Evolutionary conservation across 2,888 invertebrate species (phyloP).

Genomic region (Asteroscopus sphinx): DNA sequence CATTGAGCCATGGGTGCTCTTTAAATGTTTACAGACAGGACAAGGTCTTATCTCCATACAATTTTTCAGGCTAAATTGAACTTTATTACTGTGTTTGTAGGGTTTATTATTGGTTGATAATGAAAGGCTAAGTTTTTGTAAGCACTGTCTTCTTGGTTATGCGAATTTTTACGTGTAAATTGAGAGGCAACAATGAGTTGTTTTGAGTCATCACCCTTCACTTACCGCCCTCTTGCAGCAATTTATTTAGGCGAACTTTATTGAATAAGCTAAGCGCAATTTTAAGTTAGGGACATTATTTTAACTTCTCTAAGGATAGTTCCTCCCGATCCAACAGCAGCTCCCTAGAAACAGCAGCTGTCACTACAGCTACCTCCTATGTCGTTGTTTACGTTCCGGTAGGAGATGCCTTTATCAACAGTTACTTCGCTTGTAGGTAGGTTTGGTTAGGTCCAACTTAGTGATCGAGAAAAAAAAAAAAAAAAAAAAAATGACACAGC

Average conservation of each 20-base stretch:
- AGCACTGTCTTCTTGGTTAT: slow-evolving; percentile 65
- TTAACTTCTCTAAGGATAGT: no score
- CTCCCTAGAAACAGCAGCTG: no score
- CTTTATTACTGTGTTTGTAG: accelerated
- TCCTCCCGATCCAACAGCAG: no score
- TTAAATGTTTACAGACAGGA: slow-evolving; percentile 71
- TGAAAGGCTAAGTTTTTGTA: slow-evolving; percentile 50
- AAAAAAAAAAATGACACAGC: no score
- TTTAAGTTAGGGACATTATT: slow-evolving; percentile 6
- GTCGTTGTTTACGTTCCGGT: no score
- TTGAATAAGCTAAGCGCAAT: background rate
- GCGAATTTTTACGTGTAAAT: slow-evolving; percentile 76
- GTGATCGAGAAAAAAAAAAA: no score
- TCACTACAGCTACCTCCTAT: no score
- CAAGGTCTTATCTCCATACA: slow-evolving; percentile 57
- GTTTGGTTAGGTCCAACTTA: no score
- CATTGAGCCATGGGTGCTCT: slow-evolving; percentile 84
- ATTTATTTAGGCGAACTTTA: slow-evolving; percentile 18
- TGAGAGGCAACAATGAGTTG: slow-evolving; percentile 67
- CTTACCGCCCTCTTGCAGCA: slow-evolving; percentile 21
- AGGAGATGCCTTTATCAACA: no score
- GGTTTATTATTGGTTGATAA: slow-evolving; percentile 35
- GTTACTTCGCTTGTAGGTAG: no score
- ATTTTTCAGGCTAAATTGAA: slow-evolving; percentile 22
- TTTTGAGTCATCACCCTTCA: slow-evolving; percentile 62